Percentiles rank a stretch among this genome's conserved stretches.
Evolutionary conservation across 2,113 vertebrate genomes (phyloP).

Genomic region (Procavia capensis): DNA sequence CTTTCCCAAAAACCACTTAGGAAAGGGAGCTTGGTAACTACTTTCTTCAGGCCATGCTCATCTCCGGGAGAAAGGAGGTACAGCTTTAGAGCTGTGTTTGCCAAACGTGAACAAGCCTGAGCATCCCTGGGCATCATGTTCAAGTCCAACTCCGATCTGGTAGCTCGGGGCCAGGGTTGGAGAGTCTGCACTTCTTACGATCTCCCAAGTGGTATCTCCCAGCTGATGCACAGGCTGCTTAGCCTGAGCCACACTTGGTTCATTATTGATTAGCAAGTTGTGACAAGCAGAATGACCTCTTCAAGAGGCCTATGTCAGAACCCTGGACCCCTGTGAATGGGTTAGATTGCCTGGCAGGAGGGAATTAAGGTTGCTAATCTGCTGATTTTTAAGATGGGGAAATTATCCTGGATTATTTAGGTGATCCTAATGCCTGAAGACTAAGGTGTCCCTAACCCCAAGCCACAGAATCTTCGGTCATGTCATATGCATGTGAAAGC

Average conservation of each 20-base stretch:
- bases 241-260: not conserved
- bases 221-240: not conserved
- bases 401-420: not conserved
- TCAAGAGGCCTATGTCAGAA: not conserved
- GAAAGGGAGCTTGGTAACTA: not conserved
- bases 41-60: not conserved
- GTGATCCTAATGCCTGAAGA: too few species aligned
- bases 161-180: too few species aligned
- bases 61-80: not conserved
- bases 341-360: not conserved
- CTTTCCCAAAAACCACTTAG: not conserved
- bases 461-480: too few species aligned
- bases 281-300: not conserved
- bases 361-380: not conserved
- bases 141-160: too few species aligned
- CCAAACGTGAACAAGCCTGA: too few species aligned
- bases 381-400: not conserved
- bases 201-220: not conserved
- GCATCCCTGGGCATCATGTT: too few species aligned
- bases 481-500: too few species aligned
- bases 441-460: too few species aligned
- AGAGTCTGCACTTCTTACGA: not conserved
- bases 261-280: too few species aligned
- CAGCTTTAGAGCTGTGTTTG: not conserved
- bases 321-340: not conserved